Base-by-base conservation (phyloP, 2,797 vertebrate species). In the Apogon hyalosoma region DNA sequence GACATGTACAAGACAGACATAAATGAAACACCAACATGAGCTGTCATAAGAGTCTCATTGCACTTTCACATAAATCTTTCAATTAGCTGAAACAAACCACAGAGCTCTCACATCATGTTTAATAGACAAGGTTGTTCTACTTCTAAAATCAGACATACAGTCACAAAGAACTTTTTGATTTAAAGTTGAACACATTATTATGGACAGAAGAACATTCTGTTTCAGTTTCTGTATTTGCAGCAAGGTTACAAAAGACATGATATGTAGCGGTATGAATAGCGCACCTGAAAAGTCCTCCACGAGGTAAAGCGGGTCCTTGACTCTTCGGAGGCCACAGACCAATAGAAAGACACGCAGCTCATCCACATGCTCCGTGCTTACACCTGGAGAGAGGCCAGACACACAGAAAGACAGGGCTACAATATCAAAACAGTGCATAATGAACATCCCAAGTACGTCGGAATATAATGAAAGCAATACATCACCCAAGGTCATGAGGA, bases 301-400 rank as follows among this genome's bases (percentile, higher is more conserved):
- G 64, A 99, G 72, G 77, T 94, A 98, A 7, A 99, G 95, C 2
- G 97, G 97, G 71, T 98, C 97, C 72, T 99, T 99, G 50, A 98
- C 96, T 79, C 87, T 93, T 63, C 98, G 83, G 41, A 99, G 93
- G 5, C 98, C 97, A 18, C 97, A 99, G 13, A 99, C 88, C 87
- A 99, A 70, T 14, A 99, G 92, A 70, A 98, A 98, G 11, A 98
- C 42, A 0, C 36, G 84, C 0, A 94, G 74, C 21, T 72, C 66
- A 1, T 83, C 91, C 12, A 85, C 60, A 13, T 63, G 67, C 28
- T 87, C 69, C 0, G 31, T 52, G 45, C 75, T 63, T 36, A 98
- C 91, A 77, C 63, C 96, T 98, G 93, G 11, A 92, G 62, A 64
- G 60, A 60, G 67, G 82, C 80, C 88, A 89, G 67, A 83, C 63